These are phyloP conservation scores for Astyanax mexicanus DNA, from an alignment of 2,797 vertebrate species.

Conservation along the genomic window DNA sequence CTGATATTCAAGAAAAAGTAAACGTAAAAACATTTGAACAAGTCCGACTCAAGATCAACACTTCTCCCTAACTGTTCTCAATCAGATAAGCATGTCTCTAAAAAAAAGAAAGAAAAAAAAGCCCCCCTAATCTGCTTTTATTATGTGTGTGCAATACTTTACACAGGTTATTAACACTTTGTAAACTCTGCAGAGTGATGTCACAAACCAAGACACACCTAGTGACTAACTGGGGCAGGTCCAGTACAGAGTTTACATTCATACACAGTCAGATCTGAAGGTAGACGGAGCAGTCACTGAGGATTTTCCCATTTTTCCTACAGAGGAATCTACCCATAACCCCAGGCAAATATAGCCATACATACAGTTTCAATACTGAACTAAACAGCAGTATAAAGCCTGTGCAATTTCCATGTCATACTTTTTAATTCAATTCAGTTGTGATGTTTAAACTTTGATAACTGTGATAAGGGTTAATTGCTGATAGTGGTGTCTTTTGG, in stretches of 20 bases:
- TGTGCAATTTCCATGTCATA: too few species aligned
- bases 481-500: too few species aligned
- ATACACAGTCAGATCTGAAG: not conserved
- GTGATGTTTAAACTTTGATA: too few species aligned
- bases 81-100: not conserved
- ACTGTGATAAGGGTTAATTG: too few species aligned
- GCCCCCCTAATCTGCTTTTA: not conserved
- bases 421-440: too few species aligned
- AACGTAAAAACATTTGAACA: conserved; percentile 2
- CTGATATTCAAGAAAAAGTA: conserved; percentile 36
- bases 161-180: conserved; percentile 66
- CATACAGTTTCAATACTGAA: not conserved
- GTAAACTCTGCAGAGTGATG: conserved; percentile 35
- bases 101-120: not conserved
- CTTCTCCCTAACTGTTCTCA: not conserved
- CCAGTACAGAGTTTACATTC: not conserved
- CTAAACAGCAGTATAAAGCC: too few species aligned
- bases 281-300: not conserved
- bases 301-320: too few species aligned
- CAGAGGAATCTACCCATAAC: too few species aligned
- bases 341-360: not conserved
- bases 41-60: not conserved
- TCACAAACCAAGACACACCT: conserved; percentile 19
- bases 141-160: conserved; percentile 60
- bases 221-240: not conserved